Percentiles rank a stretch among this genome's conserved stretches.
phyloP scores from a whole-genome alignment of 2,797 vertebrate species.

The Muraenolepis orangiensis region DNA sequence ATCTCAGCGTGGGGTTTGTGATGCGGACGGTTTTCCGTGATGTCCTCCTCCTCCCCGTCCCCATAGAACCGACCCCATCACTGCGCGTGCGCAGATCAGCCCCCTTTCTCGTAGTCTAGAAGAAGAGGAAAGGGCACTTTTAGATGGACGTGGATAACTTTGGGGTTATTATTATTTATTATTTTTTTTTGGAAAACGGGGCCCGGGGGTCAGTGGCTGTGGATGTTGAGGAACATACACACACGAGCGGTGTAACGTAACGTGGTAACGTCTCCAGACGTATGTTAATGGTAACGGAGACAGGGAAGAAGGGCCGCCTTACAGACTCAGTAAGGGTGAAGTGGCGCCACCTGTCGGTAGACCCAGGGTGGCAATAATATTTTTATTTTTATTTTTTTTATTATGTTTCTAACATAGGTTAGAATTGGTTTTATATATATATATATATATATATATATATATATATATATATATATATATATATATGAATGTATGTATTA shows the following conservation, averaged over 20 bases:
- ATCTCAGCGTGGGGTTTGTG: constrained; percentile 68
- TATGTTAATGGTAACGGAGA: constrained; percentile 38
- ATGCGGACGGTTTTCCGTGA: constrained; percentile 70
- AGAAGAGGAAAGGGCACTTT: not conserved
- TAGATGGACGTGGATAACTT: not conserved
- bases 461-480: too few relatives aligned
- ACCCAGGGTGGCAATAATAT: not conserved
- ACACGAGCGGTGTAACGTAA: not conserved
- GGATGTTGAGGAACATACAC: not conserved
- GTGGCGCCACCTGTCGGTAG: constrained; percentile 48
- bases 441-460: too few relatives aligned
- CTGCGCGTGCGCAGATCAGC: constrained; percentile 71
- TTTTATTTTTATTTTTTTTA: too few relatives aligned
- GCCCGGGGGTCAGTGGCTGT: not conserved
- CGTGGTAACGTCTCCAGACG: not conserved
- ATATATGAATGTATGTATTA: too few relatives aligned
- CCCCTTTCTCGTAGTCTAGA: constrained; percentile 36
- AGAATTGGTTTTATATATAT: too few relatives aligned
- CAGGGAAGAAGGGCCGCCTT: constrained; percentile 31
- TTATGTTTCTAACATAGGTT: too few relatives aligned
- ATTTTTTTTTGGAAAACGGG: not conserved
- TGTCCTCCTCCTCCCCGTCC: constrained; percentile 72
- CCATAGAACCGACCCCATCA: constrained; percentile 64
- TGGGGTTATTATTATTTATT: too few relatives aligned
- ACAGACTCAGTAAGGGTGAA: constrained; percentile 10